Evolutionary conservation across 2,113 vertebrate species (phyloP).

Genomic region (Scalopus aquaticus): DNA sequence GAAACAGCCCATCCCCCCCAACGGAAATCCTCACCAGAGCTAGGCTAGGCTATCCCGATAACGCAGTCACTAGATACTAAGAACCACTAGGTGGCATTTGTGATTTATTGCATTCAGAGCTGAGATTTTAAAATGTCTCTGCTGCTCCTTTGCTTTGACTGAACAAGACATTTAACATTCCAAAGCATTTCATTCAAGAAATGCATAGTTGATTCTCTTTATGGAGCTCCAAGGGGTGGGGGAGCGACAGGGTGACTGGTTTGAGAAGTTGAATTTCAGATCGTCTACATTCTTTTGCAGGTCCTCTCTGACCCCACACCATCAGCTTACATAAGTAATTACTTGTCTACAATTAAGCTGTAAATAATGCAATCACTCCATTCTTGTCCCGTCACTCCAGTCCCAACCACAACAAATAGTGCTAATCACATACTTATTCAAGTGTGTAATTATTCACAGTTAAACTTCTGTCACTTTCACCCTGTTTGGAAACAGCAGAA

Average conservation of each 20-base stretch:
- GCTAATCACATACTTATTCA: conserved; percentile 91
- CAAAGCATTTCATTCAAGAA: conserved; percentile 77
- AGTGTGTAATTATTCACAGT: conserved; percentile 92
- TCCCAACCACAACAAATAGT: conserved; percentile 88
- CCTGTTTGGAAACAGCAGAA: conserved; percentile 90
- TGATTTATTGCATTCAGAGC: conserved; percentile 85
- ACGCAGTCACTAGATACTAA: conserved; percentile 61
- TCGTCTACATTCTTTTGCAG: conserved; percentile 68
- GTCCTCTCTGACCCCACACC: conserved; percentile 83
- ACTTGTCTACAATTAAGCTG: conserved; percentile 89
- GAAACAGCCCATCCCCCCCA: background rate
- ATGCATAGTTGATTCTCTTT: conserved; percentile 64
- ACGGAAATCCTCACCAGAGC: background rate
- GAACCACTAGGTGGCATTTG: conserved; percentile 89
- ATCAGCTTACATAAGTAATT: conserved; percentile 85
- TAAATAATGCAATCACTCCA: conserved; percentile 90
- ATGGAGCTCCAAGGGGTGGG: conserved; percentile 49
- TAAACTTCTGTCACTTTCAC: conserved; percentile 91
- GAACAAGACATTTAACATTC: conserved; percentile 80
- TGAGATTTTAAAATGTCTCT: conserved; percentile 70
- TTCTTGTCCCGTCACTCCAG: conserved; percentile 88
- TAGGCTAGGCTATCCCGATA: background rate
- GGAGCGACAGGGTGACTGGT: conserved; percentile 27
- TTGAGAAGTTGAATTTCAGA: conserved; percentile 78
- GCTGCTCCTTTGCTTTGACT: conserved; percentile 73